Evolutionary conservation across 2,113 vertebrate species (phyloP).

Genomic region (Pseudonaja textilis): DNA sequence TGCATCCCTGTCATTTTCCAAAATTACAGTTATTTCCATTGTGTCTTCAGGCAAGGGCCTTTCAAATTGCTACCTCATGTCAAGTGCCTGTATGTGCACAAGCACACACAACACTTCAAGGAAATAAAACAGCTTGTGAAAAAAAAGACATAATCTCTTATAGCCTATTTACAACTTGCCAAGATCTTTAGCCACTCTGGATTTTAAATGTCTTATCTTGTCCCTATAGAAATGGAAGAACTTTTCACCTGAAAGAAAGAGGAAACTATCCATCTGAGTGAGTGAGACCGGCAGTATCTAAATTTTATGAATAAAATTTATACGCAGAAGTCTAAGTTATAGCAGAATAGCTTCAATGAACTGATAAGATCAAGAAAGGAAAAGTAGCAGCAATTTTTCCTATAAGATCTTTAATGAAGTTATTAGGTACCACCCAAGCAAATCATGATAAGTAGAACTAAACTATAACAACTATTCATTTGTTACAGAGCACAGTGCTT

Average conservation of each 20-base stretch:
- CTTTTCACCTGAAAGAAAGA: background rate
- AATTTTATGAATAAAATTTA: background rate
- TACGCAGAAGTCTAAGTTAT: background rate
- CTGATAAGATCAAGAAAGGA: background rate
- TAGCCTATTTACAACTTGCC: background rate
- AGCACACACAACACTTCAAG: background rate
- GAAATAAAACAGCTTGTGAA: background rate
- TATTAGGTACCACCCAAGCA: background rate
- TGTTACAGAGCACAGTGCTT: slow-evolving; percentile 45
- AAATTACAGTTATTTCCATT: background rate
- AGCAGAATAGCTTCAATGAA: background rate
- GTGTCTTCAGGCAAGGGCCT: background rate
- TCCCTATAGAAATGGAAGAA: background rate
- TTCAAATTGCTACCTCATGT: background rate
- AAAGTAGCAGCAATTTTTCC: background rate
- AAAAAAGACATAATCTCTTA: background rate
- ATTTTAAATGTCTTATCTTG: background rate
- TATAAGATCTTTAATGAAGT: background rate
- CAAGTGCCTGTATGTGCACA: background rate
- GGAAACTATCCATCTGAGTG: background rate
- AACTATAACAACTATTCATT: background rate
- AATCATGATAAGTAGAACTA: background rate
- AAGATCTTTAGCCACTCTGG: background rate
- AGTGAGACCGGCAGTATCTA: background rate
- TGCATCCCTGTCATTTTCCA: background rate